These are phyloP conservation scores for Halcyon smyrnensis DNA, from an alignment of 2,797 vertebrate species.

Conservation along the genomic window DNA sequence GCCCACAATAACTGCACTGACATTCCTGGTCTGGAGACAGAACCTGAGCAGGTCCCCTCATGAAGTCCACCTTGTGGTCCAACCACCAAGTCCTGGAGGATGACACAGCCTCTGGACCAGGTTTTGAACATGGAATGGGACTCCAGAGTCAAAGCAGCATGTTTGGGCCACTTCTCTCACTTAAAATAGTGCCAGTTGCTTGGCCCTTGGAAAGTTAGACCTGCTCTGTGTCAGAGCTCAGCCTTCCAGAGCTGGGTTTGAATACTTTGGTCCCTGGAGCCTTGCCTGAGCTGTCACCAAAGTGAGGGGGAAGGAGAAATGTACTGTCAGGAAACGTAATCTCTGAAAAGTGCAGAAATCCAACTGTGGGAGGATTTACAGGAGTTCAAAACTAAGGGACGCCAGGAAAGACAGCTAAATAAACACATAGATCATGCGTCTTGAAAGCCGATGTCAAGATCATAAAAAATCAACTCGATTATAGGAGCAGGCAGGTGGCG, in stretches of 20 bases:
- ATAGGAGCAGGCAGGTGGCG: conserved; percentile 78
- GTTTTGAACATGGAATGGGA: not conserved
- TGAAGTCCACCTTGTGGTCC: not conserved
- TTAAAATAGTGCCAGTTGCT: not conserved
- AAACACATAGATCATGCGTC: conserved; percentile 79
- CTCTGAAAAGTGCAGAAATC: conserved; percentile 75
- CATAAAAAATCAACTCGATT: conserved; percentile 79
- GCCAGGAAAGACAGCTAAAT: conserved; percentile 78
- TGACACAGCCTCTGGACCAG: not conserved
- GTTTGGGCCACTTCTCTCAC: not conserved
- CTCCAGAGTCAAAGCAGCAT: not conserved
- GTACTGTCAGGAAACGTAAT: conserved; percentile 74
- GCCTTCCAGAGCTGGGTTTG: conserved; percentile 42
- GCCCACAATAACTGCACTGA: not conserved
- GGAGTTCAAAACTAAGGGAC: conserved; percentile 74
- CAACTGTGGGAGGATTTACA: conserved; percentile 77
- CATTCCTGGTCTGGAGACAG: not conserved
- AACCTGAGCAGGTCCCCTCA: not conserved
- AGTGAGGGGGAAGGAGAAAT: conserved; percentile 70
- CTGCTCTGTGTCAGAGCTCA: not conserved
- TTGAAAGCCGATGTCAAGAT: conserved; percentile 79
- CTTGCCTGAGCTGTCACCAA: conserved; percentile 41
- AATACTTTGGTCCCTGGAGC: conserved; percentile 18
- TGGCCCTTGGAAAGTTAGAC: not conserved
- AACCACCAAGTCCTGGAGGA: not conserved